These are phyloP conservation scores for Drosophila littoralis DNA, from an alignment of 1,140 invertebrate genomes.

Conservation along the genomic window DNA sequence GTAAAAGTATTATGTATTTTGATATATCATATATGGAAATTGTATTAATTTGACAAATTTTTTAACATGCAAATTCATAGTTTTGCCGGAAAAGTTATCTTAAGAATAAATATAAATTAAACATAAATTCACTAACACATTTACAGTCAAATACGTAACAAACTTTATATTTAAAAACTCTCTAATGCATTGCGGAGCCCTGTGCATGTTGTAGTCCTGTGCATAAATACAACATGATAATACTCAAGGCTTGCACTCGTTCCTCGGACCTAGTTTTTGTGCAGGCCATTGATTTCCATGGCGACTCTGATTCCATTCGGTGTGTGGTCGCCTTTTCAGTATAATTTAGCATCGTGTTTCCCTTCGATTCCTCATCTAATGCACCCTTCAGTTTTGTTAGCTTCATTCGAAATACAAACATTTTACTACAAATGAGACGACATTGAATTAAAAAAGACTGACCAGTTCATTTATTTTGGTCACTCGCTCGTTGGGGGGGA, in stretches of 20 bases:
- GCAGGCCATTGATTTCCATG: conserved; percentile 85
- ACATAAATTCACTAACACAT: conserved; percentile 55
- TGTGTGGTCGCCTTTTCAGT: conserved; percentile 85
- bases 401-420: conserved; percentile 27
- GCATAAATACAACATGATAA: conserved; percentile 92
- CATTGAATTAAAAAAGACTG: conserved; percentile 44
- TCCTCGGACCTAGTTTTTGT: conserved; percentile 87
- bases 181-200: conserved; percentile 68
- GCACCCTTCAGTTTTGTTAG: conserved; percentile 76
- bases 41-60: conserved; percentile 23
- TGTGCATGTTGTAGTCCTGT: conserved; percentile 88
- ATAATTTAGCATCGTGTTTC: conserved; percentile 81
- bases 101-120: conserved; percentile 64
- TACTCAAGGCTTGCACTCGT: conserved; percentile 90
- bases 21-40: conserved; percentile 21
- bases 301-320: conserved; percentile 53
- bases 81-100: conserved; percentile 56
- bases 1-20: conserved; percentile 21
- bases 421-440: neutral
- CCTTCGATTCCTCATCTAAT: conserved; percentile 78
- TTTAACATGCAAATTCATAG: conserved; percentile 21
- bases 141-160: conserved; percentile 40
- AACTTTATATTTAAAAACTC: neutral
- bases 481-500: conserved; percentile 86
- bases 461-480: conserved; percentile 89